Evolutionary conservation across 1,140 invertebrate genomes (phyloP), one percentile per base, ranked within the genome.

Genomic region (Saxidomus purpurata): DNA sequence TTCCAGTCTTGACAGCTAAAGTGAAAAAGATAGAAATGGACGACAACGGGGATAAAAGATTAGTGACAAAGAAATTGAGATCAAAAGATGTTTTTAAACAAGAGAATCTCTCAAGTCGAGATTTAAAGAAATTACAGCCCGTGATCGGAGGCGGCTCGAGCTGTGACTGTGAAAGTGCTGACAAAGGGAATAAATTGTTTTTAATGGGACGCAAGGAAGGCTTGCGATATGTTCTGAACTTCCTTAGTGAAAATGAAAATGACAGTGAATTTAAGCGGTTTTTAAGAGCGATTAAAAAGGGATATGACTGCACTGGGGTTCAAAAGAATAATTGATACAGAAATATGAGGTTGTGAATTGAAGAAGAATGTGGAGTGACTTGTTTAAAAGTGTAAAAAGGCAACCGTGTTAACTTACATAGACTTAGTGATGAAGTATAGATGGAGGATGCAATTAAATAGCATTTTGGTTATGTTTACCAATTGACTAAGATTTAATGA

Each of bases 221-320:
- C 28, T 28, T 71, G 8, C 74, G 85, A 15, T 59, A 79, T 49
- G 85, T 87, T 0, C 15, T 87, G 17, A 87, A 52, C 25, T 87
- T 77, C 52, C 31, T 87, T 31, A 87, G 55, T 67, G 85, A 87
- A 36, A 22, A 76, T 11, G 85, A 25, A 40, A 87, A 87, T 55
- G 85, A 87, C 52, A 80, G 71, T 79, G 85, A 87, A 67, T 80
- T 87, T 36, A 79, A 79, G 61, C 49, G 85, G 47, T 87, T 87
- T 61, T 36, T 61, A 34, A 79, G 59, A 63, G 85, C 71, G n/a
- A 87, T 87, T 25, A 28, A 47, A 43, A 87, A 67, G 28, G 76
- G 52, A 0, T 87, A 77, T 47, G 85, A 87, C 34, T 87, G 85
- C 31, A 52, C 36, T 13, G 69, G 55, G 17, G 84, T 76, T 17